Evolutionary conservation across 2,113 vertebrate species (phyloP), one percentile per base, ranked within the genome.

Genomic region (Callipepla californica): DNA sequence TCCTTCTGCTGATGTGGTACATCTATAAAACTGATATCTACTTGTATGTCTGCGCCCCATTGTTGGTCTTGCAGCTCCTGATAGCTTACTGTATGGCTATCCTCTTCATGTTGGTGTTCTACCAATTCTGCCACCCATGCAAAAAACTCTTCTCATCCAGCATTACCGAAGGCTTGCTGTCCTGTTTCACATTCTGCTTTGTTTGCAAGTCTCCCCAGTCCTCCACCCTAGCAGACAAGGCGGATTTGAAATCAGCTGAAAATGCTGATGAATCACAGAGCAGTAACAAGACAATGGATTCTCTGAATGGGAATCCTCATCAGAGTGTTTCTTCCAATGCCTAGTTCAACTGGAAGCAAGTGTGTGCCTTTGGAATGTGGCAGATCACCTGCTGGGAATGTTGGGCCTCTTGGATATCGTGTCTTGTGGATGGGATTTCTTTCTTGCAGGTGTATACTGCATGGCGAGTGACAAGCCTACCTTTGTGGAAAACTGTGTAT

Each of bases 101-200:
- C 89, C 98, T 99, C 85, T 99, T 99, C 96, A 99, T 99, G 99
- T 96, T 99, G 89, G 97, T 99, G 32, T 99, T 99, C 97, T 99
- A 99, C 92, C 98, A 99, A 96, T 99, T 98, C 94, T 99, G 98
- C 55, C 99, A 99, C 84, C 99, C 99, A 0, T 99, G 99, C 95
- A 98, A 98, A 95, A 98, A 97, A 94, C 98, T 99, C 53, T 99
- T 99, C 94, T 98, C 98, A 38, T 98, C 98, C 90, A 99, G 97
- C 94, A 94, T 98, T 94, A 97, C 98, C 0, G 98, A 98, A 95
- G 98, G 98, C 38, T 94, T 99, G 28, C 96, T 97, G 92, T 91
- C 97, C 45, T 99, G 98, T 93, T 97, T 98, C 53, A 97, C 98
- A n/a, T 86, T 98, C 78, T 98, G 98, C 77, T 95, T 98, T 59